phyloP scores from a whole-genome alignment of 2,888 invertebrate species.

The Ypsolopha scabrella region DNA sequence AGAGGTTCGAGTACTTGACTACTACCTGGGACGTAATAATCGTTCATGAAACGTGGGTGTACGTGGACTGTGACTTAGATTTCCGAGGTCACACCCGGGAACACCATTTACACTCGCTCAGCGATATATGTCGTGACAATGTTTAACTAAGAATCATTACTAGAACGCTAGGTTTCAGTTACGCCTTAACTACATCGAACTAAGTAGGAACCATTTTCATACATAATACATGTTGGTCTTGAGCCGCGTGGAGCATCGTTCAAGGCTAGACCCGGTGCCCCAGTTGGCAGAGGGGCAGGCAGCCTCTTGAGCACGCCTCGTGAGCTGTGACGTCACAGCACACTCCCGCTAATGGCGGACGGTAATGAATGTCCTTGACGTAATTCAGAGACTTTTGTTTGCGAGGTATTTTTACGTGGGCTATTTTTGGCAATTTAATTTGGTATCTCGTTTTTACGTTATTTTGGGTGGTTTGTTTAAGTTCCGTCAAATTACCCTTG shows the following conservation, averaged over 20 bases:
- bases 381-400: neutral
- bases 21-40: too few relatives aligned
- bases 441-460: too few relatives aligned
- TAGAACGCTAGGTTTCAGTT: too few relatives aligned
- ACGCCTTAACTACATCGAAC: neutral
- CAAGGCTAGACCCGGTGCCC: constrained; percentile 36
- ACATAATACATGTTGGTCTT: neutral
- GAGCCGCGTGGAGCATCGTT: constrained; percentile 7
- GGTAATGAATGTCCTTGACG: constrained; percentile 1
- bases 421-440: neutral
- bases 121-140: too few relatives aligned
- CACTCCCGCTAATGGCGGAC: neutral
- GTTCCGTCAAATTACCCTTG: too few relatives aligned
- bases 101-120: too few relatives aligned
- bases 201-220: neutral
- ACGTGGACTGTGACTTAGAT: too few relatives aligned
- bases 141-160: too few relatives aligned
- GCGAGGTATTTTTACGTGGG: neutral
- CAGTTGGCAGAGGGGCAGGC: constrained; percentile 35
- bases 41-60: too few relatives aligned
- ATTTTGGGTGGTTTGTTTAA: too few relatives aligned
- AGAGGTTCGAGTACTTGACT: too few relatives aligned
- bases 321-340: constrained; percentile 28
- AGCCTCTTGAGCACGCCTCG: constrained; percentile 29
- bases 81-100: too few relatives aligned